Evolutionary conservation across 1,140 invertebrate species (phyloP), one percentile per base, ranked within the genome.

Genomic region (Formica exsecta): DNA sequence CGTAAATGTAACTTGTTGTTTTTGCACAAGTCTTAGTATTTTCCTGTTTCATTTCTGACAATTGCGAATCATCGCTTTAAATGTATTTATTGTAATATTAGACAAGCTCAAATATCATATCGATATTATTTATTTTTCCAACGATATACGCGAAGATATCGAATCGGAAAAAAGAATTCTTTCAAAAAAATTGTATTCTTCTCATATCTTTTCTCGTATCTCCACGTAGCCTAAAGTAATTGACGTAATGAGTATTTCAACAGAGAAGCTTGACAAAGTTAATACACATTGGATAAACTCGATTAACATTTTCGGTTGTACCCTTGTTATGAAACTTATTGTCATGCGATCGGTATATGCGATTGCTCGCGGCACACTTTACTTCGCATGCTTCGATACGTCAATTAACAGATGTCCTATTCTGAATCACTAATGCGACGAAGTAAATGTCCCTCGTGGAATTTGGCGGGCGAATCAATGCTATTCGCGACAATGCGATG

Each of bases 351-450:
- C 44, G 32, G 80, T 81, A 89, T 71, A 6, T 29, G 44, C 48
- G 9, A 66, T 13, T 54, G 8, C n/a, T n/a, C 19, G 41, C 41
- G 6, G 11, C 6, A 22, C 76, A 80, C 36, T 62, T 6, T 29
- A 54, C 41, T 64, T 70, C 48, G 62, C 83, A 81, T 44, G 70
- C 74, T 59, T 41, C 41, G 51, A 86, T 80, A 54, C 38, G 57
- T 4, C 83, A 83, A 86, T 89, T 88, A 88, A 86, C 29, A 65
- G 29, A 16, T 32, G 38, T 70, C 22, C 11, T 11, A 65, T 7
- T n/a, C 59, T 61, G 84, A 86, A 88, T 89, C 41, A 6, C 41
- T 54, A 83, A 89, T 79, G 62, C 36, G 13, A 85, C 2, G 16
- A 41, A 76, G 44, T 76, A 66, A 64, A 71, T 19, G 16, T 51